These are phyloP conservation scores for Hippocampus abdominalis DNA, from an alignment of 2,113 vertebrate genomes.

Conservation along the genomic window DNA sequence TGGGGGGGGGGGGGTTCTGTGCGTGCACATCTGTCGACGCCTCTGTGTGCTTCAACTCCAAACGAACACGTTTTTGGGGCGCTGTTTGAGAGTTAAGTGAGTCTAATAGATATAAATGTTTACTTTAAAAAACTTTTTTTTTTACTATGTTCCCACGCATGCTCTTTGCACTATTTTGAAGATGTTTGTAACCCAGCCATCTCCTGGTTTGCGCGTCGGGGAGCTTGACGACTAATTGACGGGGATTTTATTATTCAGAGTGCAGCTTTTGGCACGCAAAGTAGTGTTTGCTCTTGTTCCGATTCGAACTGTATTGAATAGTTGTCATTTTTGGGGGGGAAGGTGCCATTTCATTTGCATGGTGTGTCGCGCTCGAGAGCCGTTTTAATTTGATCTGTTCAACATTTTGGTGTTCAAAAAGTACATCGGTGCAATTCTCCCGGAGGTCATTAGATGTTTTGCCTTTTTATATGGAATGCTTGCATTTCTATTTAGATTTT, in stretches of 20 bases:
- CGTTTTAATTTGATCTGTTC: not conserved
- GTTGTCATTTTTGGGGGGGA: not conserved
- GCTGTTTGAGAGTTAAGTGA: not conserved
- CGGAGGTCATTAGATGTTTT: not conserved
- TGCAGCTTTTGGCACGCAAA: not conserved
- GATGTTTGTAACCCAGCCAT: not conserved
- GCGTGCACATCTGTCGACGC: not conserved
- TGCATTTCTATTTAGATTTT: not conserved
- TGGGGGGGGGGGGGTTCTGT: not conserved
- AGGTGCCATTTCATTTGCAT: no score
- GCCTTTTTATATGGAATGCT: not conserved
- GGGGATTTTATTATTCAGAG: not conserved
- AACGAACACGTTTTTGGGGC: not conserved
- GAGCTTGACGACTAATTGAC: not conserved
- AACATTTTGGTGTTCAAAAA: no score
- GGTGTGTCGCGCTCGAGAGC: not conserved
- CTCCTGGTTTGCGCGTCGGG: not conserved
- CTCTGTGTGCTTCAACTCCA: conserved; percentile 1
- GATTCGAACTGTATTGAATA: not conserved
- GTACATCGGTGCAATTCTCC: not conserved
- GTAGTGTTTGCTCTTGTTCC: not conserved
- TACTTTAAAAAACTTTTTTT: not conserved
- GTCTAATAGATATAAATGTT: not conserved
- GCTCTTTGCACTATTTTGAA: not conserved
- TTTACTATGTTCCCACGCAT: not conserved